phyloP scores from a whole-genome alignment of 2,888 invertebrate genomes.

The Micoletzkya japonica region DNA sequence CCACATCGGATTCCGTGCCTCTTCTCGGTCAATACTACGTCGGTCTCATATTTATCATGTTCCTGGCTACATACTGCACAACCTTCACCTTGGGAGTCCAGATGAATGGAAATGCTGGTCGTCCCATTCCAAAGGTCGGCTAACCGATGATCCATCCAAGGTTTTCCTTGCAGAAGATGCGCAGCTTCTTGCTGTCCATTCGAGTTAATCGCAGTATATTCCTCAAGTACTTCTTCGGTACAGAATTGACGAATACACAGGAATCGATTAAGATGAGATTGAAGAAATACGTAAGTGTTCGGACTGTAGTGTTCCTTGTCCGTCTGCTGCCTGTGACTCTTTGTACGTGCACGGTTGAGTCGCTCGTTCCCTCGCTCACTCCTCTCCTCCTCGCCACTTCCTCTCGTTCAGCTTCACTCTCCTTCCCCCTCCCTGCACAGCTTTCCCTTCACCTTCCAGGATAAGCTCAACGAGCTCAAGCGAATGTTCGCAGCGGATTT shows the following conservation, averaged over 20 bases:
- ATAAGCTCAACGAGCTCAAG: constrained; percentile 51
- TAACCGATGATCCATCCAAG: not conserved
- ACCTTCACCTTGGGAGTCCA: constrained; percentile 55
- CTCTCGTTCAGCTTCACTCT: not conserved
- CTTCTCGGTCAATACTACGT: constrained; percentile 55
- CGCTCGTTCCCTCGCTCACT: constrained; percentile 2
- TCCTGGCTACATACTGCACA: constrained; percentile 59
- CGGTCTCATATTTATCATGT: constrained; percentile 61
- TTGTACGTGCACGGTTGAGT: not conserved
- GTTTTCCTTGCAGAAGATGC: constrained; percentile 37
- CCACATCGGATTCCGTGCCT: constrained; percentile 58
- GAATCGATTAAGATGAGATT: constrained; percentile 56
- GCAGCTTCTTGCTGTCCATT: constrained; percentile 49
- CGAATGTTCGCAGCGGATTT: constrained; percentile 49
- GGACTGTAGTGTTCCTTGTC: not conserved
- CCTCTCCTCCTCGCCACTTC: not conserved
- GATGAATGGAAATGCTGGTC: constrained; percentile 57
- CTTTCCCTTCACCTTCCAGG: constrained; percentile 34
- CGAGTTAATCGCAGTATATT: constrained; percentile 49
- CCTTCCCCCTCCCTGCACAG: not conserved
- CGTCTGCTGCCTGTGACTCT: no score
- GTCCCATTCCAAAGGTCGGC: constrained; percentile 26
- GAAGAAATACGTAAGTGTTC: constrained; percentile 54
- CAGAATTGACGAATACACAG: constrained; percentile 56
- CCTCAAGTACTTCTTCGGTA: constrained; percentile 53